Evolutionary conservation across 2,888 invertebrate species (phyloP).

Genomic region (Trichogramma dendrolimi): DNA sequence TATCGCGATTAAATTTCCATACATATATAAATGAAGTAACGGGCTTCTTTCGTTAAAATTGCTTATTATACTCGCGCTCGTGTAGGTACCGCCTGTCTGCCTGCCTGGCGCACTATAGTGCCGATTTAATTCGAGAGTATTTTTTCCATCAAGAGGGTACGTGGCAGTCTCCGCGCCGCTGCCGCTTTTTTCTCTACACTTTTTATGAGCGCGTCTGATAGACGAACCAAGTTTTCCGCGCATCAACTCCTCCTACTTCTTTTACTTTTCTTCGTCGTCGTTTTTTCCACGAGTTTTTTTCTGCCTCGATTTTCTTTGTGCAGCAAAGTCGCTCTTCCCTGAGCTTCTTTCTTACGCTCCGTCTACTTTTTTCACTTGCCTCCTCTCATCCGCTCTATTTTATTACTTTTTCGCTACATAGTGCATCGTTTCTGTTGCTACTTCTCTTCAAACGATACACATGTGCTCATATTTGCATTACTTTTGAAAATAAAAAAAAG

Average conservation of each 20-base stretch:
- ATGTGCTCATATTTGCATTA: too few species aligned
- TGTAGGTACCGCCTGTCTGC: too few species aligned
- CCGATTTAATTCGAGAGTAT: too few species aligned
- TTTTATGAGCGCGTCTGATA: conserved; percentile 22
- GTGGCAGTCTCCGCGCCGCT: too few species aligned
- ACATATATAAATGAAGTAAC: conserved; percentile 7
- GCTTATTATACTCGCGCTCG: too few species aligned
- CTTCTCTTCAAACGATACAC: too few species aligned
- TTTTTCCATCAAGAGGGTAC: too few species aligned
- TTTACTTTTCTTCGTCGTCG: conserved; percentile 19
- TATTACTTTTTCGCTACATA: conserved; percentile 23
- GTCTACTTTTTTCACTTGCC: conserved; percentile 21
- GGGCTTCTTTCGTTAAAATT: conserved; percentile 2
- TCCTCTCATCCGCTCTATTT: conserved; percentile 21
- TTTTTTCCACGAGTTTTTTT: conserved; percentile 29
- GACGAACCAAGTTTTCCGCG: conserved; percentile 38
- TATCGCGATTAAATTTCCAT: conserved; percentile 29
- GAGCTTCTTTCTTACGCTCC: conserved; percentile 31
- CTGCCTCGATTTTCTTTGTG: not conserved
- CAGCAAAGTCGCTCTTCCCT: conserved; percentile 4
- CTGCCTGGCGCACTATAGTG: too few species aligned
- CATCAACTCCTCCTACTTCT: conserved; percentile 14
- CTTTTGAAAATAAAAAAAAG: too few species aligned
- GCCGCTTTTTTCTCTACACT: too few species aligned
- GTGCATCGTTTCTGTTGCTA: too few species aligned